Percentiles rank a stretch among this genome's conserved stretches.
These are phyloP conservation scores for Martes martes DNA, from an alignment of 2,113 vertebrate species.

Conservation along the genomic window DNA sequence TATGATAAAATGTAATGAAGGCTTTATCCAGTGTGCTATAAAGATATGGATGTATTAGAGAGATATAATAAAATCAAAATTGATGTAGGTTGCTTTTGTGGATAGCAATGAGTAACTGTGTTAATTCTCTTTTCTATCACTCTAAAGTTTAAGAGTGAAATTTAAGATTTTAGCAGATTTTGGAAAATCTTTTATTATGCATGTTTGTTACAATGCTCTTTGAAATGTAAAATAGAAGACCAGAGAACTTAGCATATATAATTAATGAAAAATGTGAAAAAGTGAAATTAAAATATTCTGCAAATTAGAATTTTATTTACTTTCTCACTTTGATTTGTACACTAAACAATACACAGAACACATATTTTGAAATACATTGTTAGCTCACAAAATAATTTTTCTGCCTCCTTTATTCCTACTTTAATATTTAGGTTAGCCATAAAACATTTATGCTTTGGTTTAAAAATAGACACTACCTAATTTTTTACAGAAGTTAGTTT, in stretches of 20 bases:
- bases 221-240: background rate
- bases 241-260: background rate
- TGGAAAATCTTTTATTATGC: background rate
- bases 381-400: background rate
- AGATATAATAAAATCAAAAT: background rate
- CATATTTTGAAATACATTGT: background rate
- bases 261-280: conserved; percentile 27
- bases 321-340: conserved; percentile 25
- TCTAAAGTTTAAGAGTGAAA: background rate
- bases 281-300: background rate
- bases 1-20: background rate
- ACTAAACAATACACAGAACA: background rate
- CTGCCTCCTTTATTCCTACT: background rate
- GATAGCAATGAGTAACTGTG: background rate
- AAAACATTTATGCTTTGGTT: background rate
- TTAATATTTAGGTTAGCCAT: background rate
- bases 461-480: conserved; percentile 28
- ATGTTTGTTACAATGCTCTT: background rate
- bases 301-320: conserved; percentile 26
- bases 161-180: background rate
- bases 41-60: background rate
- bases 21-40: background rate
- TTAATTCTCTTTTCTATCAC: background rate
- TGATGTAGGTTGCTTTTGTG: background rate
- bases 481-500: background rate